These are phyloP conservation scores for Ariopsis seemanni DNA, from an alignment of 2,113 vertebrate genomes.

Conservation along the genomic window DNA sequence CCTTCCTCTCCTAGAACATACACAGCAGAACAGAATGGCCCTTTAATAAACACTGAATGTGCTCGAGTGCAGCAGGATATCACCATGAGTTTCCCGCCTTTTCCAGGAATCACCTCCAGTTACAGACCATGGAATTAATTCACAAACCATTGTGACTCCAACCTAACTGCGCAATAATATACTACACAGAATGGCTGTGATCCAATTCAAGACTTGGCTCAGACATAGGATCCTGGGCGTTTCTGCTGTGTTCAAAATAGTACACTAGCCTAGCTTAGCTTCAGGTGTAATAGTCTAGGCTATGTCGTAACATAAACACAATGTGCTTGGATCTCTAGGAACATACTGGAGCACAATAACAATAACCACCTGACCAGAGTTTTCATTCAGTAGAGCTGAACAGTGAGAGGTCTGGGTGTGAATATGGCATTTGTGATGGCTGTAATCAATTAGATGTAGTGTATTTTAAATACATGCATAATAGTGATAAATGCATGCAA, in stretches of 20 bases:
- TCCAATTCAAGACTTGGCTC: neutral
- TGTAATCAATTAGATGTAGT: neutral
- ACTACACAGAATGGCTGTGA: neutral
- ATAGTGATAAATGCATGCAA: no score
- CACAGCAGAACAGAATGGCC: conserved; percentile 45
- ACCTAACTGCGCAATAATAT: neutral
- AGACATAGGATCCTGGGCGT: neutral
- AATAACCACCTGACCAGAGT: neutral
- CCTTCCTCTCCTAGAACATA: conserved; percentile 50
- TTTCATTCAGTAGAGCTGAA: neutral
- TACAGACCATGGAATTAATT: conserved; percentile 77
- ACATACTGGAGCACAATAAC: neutral
- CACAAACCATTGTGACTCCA: neutral
- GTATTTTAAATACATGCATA: no score
- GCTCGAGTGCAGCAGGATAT: conserved; percentile 51
- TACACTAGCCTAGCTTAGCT: neutral
- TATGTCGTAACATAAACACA: neutral
- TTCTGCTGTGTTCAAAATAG: neutral
- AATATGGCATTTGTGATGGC: neutral
- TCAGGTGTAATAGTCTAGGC: neutral
- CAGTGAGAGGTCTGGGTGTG: neutral
- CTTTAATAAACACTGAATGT: conserved; percentile 50
- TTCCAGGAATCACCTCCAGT: conserved; percentile 63
- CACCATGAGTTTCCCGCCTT: conserved; percentile 54
- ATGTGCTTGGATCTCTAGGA: neutral